These are phyloP conservation scores for Azemiops feae DNA, from an alignment of 2,113 vertebrate species.

Conservation along the genomic window DNA sequence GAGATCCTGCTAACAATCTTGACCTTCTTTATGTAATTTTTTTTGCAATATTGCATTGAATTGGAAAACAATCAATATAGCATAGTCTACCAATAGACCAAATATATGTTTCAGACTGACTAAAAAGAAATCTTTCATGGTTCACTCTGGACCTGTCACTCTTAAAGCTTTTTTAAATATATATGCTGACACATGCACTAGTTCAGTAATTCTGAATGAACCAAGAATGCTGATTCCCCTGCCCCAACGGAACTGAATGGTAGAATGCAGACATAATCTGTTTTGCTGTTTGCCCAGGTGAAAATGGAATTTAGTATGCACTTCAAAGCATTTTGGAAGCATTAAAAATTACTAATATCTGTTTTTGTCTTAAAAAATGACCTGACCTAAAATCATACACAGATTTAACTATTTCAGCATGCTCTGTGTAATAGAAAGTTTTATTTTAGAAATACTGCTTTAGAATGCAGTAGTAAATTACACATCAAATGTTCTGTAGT, in stretches of 20 bases:
- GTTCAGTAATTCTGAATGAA: background rate
- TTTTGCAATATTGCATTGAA: background rate
- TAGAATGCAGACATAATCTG: background rate
- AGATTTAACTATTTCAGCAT: slow-evolving; percentile 54
- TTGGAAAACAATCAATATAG: slow-evolving; percentile 10
- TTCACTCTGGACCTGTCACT: background rate
- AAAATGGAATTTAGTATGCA: background rate
- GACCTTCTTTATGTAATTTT: background rate
- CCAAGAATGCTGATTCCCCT: background rate
- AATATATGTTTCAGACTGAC: background rate
- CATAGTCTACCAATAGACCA: background rate
- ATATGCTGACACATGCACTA: background rate
- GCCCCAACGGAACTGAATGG: background rate
- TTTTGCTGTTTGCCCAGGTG: background rate
- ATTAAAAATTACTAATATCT: background rate
- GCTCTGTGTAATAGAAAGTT: slow-evolving; percentile 64
- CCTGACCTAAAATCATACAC: background rate
- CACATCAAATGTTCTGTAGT: slow-evolving; percentile 22
- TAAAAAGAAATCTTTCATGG: background rate
- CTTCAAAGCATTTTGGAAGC: background rate
- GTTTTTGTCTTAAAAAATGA: background rate
- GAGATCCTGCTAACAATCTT: background rate
- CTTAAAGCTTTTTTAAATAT: background rate
- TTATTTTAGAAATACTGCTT: slow-evolving; percentile 65
- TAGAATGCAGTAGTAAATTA: slow-evolving; percentile 65